A percentile compares a stretch with the other conserved stretches of the same genome.
Evolutionary conservation across 2,888 invertebrate species (phyloP).

Genomic region (Apodemia zela): DNA sequence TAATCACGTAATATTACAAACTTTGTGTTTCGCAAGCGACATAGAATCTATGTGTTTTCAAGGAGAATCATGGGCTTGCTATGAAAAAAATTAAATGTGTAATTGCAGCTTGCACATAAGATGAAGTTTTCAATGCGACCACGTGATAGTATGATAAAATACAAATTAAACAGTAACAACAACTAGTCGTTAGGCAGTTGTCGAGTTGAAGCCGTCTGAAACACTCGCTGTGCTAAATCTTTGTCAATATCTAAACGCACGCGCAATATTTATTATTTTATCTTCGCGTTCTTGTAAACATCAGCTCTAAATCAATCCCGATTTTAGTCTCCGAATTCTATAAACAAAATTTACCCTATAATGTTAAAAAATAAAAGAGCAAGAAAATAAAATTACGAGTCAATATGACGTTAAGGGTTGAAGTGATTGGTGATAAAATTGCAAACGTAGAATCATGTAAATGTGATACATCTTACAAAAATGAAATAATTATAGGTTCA

Average conservation of each 20-base stretch:
- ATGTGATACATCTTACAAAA: conserved; percentile 52
- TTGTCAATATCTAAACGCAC: conserved; percentile 39
- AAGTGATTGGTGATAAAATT: conserved; percentile 68
- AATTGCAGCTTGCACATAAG: conserved; percentile 42
- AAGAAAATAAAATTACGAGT: conserved; percentile 42
- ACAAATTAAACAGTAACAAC: conserved; percentile 69
- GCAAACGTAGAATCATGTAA: conserved; percentile 59
- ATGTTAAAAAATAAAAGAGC: conserved; percentile 53
- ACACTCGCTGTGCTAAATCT: conserved; percentile 45
- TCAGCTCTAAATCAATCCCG: neutral
- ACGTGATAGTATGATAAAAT: conserved; percentile 71
- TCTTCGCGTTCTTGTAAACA: neutral
- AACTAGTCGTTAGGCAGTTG: conserved; percentile 67
- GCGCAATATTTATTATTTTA: conserved; percentile 47
- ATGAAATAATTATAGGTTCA: conserved; percentile 48
- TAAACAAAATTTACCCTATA: conserved; percentile 20
- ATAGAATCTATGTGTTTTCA: conserved; percentile 25
- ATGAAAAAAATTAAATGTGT: conserved; percentile 26
- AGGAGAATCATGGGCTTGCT: conserved; percentile 32
- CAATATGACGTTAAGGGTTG: conserved; percentile 76
- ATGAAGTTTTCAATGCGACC: conserved; percentile 43
- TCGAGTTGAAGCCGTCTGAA: conserved; percentile 48
- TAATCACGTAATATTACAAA: conserved; percentile 28
- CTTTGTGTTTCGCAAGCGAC: conserved; percentile 25
- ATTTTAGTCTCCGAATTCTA: neutral